Conservation (phyloP, 2,797 vertebrate genomes). For the Trichosurus vulpecula region DNA sequence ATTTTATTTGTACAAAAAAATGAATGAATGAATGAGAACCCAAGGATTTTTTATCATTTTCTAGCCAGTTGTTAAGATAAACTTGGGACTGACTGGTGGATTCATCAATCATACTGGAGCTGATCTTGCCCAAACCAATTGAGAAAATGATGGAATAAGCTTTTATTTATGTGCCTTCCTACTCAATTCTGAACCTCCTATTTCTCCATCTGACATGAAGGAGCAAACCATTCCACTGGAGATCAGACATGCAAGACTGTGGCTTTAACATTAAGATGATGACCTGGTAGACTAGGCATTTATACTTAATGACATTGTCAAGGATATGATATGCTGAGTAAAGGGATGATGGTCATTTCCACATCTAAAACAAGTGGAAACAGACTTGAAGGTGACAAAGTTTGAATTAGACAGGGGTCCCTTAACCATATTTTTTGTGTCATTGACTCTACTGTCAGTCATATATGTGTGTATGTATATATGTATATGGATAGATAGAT, state of each 20-base stretch:
- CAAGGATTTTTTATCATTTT: neutral
- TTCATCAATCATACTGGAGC: slow-evolving; percentile 44
- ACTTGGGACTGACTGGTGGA: slow-evolving; percentile 24
- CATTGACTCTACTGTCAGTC: neutral
- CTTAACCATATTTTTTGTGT: neutral
- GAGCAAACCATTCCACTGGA: neutral
- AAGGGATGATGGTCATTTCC: neutral
- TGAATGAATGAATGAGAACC: neutral
- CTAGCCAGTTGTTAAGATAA: slow-evolving; percentile 51
- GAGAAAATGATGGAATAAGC: neutral
- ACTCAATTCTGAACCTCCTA: neutral
- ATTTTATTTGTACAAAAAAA: slow-evolving; percentile 41
- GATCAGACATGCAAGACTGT: neutral
- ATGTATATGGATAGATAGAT: no score
- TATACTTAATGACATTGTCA: neutral
- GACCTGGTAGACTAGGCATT: neutral
- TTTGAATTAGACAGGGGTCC: neutral
- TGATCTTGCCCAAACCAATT: slow-evolving; percentile 1
- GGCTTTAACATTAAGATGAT: neutral
- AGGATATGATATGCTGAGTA: neutral
- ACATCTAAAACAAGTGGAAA: neutral
- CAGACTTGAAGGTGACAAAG: neutral
- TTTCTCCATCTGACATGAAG: neutral
- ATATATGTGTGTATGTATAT: no score
- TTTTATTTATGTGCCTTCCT: neutral